Evolutionary conservation across 2,888 invertebrate genomes (phyloP).

Genomic region (Phortica magna): DNA sequence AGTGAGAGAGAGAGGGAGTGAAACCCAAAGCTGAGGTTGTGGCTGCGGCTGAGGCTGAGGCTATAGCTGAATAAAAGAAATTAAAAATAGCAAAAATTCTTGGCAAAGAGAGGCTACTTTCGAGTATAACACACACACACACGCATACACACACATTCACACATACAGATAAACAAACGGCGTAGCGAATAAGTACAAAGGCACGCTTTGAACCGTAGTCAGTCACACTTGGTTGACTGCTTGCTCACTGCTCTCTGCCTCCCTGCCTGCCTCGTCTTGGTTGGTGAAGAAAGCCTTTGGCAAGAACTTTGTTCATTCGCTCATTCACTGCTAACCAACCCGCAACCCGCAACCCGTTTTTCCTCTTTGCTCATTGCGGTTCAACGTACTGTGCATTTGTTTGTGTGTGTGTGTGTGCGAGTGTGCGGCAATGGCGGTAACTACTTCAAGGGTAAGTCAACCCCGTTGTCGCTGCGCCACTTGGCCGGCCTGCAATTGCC

Average conservation of each 20-base stretch:
- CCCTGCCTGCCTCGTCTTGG: neutral
- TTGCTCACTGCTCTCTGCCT: too few species aligned
- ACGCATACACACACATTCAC: neutral
- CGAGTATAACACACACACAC: neutral
- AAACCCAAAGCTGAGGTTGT: neutral
- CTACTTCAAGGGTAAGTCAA: conserved; percentile 25
- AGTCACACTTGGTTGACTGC: neutral
- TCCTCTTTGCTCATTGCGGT: neutral
- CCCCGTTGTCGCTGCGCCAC: neutral
- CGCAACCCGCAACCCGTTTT: neutral
- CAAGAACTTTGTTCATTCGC: neutral
- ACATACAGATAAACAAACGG: neutral
- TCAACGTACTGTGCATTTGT: conserved; percentile 6
- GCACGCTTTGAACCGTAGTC: neutral
- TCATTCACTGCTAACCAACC: neutral
- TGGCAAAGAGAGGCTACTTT: conserved; percentile 13
- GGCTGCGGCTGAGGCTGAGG: neutral
- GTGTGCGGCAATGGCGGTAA: neutral
- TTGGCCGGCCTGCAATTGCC: conserved; percentile 8
- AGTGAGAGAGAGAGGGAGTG: neutral
- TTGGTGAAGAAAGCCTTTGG: conserved; percentile 10
- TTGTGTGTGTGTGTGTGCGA: neutral
- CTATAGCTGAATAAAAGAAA: conserved; percentile 61
- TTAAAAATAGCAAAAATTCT: conserved; percentile 56
- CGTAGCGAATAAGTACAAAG: neutral